Evolutionary conservation across 2,797 vertebrate genomes (phyloP).

Genomic region (Erethizon dorsatum): DNA sequence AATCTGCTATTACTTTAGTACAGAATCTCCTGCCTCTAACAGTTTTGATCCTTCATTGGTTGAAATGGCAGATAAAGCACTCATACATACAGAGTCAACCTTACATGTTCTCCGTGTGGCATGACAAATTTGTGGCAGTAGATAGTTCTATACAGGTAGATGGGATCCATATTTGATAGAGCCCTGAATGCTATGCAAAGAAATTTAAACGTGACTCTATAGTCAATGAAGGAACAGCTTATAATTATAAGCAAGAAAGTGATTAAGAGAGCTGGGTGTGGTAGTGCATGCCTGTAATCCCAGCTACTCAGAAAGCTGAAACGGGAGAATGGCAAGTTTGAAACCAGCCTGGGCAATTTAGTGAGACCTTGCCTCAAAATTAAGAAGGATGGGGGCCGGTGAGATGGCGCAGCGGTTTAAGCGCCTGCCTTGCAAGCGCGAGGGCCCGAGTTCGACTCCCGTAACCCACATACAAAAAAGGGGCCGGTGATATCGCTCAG

Average conservation of each 20-base stretch:
- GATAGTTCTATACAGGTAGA: slow-evolving; percentile 21
- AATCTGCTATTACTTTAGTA: background rate
- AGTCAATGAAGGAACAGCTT: background rate
- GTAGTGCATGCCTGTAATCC: background rate
- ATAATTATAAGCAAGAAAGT: slow-evolving; percentile 68
- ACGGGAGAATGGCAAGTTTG: background rate
- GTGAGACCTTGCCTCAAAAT: background rate
- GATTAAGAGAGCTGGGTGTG: background rate
- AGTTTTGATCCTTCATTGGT: background rate
- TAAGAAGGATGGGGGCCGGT: background rate
- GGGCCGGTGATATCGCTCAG: too few species aligned
- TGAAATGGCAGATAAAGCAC: background rate
- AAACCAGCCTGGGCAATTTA: background rate
- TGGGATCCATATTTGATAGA: slow-evolving; percentile 44
- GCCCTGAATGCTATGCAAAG: background rate
- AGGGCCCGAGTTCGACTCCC: too few species aligned
- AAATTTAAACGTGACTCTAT: slow-evolving; percentile 48
- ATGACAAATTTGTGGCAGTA: slow-evolving; percentile 54
- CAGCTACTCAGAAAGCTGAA: background rate
- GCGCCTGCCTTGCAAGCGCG: too few species aligned
- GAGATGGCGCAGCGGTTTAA: too few species aligned
- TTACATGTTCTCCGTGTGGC: background rate
- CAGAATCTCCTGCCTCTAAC: background rate
- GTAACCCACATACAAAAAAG: too few species aligned
- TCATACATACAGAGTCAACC: background rate